Evolutionary conservation across 2,113 vertebrate species (phyloP), one percentile per base, ranked within the genome.

Genomic region (Hemicordylus capensis): DNA sequence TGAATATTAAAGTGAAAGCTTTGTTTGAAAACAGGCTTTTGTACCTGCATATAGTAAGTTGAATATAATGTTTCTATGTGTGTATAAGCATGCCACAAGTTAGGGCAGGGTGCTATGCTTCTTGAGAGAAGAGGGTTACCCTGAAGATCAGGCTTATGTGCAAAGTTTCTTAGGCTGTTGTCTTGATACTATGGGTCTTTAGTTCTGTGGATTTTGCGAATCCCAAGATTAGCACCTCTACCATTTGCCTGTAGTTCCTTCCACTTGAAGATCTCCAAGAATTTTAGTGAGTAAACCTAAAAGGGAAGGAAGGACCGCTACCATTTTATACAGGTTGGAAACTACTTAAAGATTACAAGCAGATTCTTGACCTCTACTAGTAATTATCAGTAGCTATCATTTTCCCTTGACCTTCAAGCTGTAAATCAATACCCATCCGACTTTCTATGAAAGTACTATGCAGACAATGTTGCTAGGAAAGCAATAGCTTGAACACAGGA

Each of bases 391-490:
- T 39, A 80, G 42, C 66, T 79, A 72, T 72, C 56, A 85, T 66
- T 80, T 79, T 83, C 69, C 44, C 22, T 73, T 79, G 77, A 85
- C 42, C 51, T 72, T 85, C n/a, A 73, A 58, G 56, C 54, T 72
- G 31, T 78, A 70, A 78, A 1, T 31, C 42, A 78, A 85, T 20
- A 70, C 64, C 34, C 66, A 72, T n/a, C 22, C 59, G 66, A 54
- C 51, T 85, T 85, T 79, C 51, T 70, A 72, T 77, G 66, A 85
- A 79, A 4, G 3, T 61, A 39, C 39, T 73, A 58, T 59, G n/a
- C 56, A 42, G n/a, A 70, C 31, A 80, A 73, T 72, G 34, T 70
- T 72, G 66, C 67, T 39, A 61, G 56, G 42, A 59, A 79, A 63
- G 44, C 58, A 54, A 58, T 51, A 58, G 58, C 17, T 22, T 44